These are phyloP conservation scores for Iphiclides podalirius DNA, from an alignment of 2,888 invertebrate genomes.

Conservation along the genomic window DNA sequence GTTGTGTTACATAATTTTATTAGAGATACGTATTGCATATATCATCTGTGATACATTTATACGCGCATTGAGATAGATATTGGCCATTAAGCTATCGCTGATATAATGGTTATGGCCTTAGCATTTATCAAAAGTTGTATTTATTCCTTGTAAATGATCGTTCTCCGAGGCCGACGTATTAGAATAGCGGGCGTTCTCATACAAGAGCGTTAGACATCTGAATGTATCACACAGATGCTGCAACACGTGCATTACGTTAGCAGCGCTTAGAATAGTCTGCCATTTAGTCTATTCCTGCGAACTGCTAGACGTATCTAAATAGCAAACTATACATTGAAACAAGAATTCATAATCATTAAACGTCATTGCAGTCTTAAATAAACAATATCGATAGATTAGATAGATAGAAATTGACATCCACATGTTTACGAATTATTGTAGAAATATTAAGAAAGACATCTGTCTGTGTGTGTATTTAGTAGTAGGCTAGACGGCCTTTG, in stretches of 20 bases:
- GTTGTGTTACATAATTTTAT: background rate
- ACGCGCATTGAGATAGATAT: background rate
- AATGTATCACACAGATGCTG: constrained; percentile 15
- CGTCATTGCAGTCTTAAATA: background rate
- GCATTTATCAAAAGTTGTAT: constrained; percentile 10
- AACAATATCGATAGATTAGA: too few species aligned
- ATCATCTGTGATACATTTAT: background rate
- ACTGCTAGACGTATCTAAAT: constrained; percentile 31
- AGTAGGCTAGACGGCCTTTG: too few species aligned
- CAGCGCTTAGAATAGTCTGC: constrained; percentile 45
- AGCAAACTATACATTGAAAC: background rate
- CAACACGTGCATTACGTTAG: constrained; percentile 30
- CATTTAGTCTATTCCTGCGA: constrained; percentile 51
- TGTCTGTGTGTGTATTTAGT: too few species aligned
- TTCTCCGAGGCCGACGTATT: constrained; percentile 13
- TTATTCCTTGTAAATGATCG: constrained; percentile 7
- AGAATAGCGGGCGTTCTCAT: too few species aligned
- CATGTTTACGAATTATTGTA: too few species aligned
- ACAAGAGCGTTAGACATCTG: constrained; percentile 6
- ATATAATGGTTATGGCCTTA: constrained; percentile 4
- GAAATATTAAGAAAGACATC: too few species aligned
- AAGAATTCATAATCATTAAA: background rate
- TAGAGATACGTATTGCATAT: background rate
- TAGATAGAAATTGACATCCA: too few species aligned
- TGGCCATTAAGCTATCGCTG: background rate